Conservation (phyloP, 2,113 vertebrate species). For the Chaetura pelagica region DNA sequence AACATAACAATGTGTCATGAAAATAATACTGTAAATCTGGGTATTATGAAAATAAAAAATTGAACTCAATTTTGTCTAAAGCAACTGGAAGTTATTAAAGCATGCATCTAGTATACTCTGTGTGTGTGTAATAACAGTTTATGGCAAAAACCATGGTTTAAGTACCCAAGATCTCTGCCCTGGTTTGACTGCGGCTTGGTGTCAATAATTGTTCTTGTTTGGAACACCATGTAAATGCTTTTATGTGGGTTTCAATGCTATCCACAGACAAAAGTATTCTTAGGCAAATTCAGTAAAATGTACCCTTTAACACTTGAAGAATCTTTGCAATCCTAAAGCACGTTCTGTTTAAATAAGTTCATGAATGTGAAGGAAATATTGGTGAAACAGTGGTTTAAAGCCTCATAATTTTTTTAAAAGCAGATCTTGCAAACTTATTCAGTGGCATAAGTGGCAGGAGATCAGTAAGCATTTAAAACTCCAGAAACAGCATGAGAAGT, state of each 20-base stretch:
- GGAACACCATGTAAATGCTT: conserved; percentile 8
- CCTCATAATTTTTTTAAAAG: conserved; percentile 54
- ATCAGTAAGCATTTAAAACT: conserved; percentile 30
- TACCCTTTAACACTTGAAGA: conserved; percentile 4
- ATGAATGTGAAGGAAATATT: not conserved
- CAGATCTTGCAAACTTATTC: conserved; percentile 40
- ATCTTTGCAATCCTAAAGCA: not conserved
- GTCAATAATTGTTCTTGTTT: conserved; percentile 53
- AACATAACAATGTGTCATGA: not conserved
- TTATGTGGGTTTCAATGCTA: not conserved
- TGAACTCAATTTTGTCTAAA: not conserved
- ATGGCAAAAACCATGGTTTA: conserved; percentile 44
- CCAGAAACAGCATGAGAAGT: not conserved
- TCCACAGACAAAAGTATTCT: not conserved
- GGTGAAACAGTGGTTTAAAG: conserved; percentile 33
- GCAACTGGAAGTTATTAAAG: conserved; percentile 40
- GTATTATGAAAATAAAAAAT: conserved; percentile 8
- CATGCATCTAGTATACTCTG: not conserved
- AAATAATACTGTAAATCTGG: not conserved
- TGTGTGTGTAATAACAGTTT: conserved; percentile 37
- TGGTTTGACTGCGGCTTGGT: conserved; percentile 44
- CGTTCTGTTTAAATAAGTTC: conserved; percentile 46
- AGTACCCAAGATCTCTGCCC: conserved; percentile 3
- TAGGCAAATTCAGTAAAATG: not conserved
- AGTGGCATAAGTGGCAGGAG: conserved; percentile 31